Conservation (phyloP, 2,888 invertebrate species). For the Megastigmus dorsalis region DNA sequence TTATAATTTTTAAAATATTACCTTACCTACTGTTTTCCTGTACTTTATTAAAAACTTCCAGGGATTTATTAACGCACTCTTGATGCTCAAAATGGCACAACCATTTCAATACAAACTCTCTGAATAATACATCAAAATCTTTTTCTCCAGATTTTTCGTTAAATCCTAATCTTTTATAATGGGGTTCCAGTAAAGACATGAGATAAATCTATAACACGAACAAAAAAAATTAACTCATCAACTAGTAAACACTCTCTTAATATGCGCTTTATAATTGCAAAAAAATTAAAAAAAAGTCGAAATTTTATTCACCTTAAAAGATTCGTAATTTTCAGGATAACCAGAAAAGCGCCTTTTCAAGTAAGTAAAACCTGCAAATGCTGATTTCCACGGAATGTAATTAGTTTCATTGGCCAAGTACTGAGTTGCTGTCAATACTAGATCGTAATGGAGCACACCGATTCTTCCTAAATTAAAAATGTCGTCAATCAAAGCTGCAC, state of each 20-base stretch:
- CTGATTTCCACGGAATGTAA: conserved; percentile 76
- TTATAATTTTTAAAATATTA: not conserved
- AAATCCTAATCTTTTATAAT: conserved; percentile 79
- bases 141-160: conserved; percentile 80
- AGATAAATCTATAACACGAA: conserved; percentile 82
- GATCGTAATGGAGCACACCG: conserved; percentile 80
- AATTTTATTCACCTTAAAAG: conserved; percentile 58
- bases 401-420: conserved; percentile 75
- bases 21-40: not conserved
- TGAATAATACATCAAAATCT: conserved; percentile 79
- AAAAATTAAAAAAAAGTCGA: not conserved
- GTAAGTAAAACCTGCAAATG: conserved; percentile 60
- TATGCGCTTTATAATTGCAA: not conserved
- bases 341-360: conserved; percentile 59
- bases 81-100: conserved; percentile 58
- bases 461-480: conserved; percentile 70
- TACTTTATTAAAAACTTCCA: conserved; percentile 13
- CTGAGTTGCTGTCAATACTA: conserved; percentile 77
- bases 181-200: conserved; percentile 78
- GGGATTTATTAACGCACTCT: conserved; percentile 56
- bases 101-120: conserved; percentile 63
- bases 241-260: no score
- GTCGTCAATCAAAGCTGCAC: conserved; percentile 78
- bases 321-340: conserved; percentile 65
- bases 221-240: conserved; percentile 38